These are phyloP conservation scores for Thymallus thymallus DNA, from an alignment of 2,113 vertebrate species.

Conservation along the genomic window DNA sequence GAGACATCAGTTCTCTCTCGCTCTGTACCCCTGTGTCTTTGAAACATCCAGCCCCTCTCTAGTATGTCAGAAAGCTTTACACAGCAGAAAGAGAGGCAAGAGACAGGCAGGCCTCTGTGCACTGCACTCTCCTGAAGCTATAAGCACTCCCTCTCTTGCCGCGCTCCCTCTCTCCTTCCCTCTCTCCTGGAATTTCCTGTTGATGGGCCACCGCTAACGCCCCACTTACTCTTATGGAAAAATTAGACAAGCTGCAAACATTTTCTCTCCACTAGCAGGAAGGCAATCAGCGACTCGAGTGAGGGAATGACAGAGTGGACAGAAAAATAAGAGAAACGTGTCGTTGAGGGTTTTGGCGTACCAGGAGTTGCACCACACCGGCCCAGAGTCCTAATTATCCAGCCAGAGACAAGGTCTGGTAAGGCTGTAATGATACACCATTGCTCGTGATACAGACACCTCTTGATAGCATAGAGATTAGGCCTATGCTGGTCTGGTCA, in stretches of 20 bases:
- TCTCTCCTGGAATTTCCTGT: slow-evolving; percentile 51
- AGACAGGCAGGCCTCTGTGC: not conserved
- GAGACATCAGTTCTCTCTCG: slow-evolving; percentile 8
- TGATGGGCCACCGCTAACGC: slow-evolving; percentile 40
- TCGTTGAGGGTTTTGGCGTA: slow-evolving; percentile 23
- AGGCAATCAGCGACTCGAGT: slow-evolving; percentile 2
- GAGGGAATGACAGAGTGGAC: not conserved
- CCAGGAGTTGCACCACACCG: slow-evolving; percentile 29
- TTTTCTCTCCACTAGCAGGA: not conserved
- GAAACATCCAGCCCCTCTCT: not conserved
- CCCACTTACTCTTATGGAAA: slow-evolving; percentile 30
- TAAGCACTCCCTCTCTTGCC: not conserved
- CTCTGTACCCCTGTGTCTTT: not conserved
- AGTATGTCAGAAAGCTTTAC: not conserved
- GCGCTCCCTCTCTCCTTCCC: not conserved
- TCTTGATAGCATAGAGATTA: not conserved
- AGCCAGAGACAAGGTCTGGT: slow-evolving; percentile 15
- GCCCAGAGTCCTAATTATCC: slow-evolving; percentile 31
- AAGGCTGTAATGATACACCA: slow-evolving; percentile 28
- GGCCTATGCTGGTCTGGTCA: not conserved
- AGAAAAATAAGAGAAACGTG: not conserved
- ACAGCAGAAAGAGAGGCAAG: slow-evolving; percentile 1
- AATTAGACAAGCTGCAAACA: not conserved
- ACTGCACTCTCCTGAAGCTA: not conserved
- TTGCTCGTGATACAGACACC: not conserved